Evolutionary conservation across 35 echinoderm and acorn worm genomes (phyloP), one percentile per base, ranked within the genome.

Genomic region (Hemicentrotus pulcherrimus): DNA sequence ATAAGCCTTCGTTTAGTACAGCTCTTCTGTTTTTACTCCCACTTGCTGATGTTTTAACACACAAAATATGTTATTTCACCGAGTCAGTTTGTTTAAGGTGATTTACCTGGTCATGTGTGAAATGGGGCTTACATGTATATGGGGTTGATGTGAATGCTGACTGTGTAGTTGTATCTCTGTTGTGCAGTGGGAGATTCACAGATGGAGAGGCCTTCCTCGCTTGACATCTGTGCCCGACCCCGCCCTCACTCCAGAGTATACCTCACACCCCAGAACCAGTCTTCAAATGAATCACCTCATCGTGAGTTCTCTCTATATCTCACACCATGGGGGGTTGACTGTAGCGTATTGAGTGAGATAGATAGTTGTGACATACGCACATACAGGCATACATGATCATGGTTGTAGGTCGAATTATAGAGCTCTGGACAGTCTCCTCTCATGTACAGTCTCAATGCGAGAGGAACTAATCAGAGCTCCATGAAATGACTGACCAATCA

Each of bases 161-260:
- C 33, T 5, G 58, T 55, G 92, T 55, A 47, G 92, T 94, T 31
- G 45, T 55, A 47, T 61, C 47, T 61, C 47, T 55, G 92, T 55
- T 86, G 59, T 94, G 59, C 94, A 95, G 94, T 87, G 48, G 86
- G 86, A 48, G 94, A 95, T 91, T 47, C 86, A 18, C 94, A 58
- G 55, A 90, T 92, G 85, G 97, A 97, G 95, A 92, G 97, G 86
- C 97, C 97, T 86, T 94, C 91, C 46, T 96, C 97, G n/a, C 94
- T 97, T 22, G 97, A 97, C 94, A 97, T 97, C 91, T 96, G 94
- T 19, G 86, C 95, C 8, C 90, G 97, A 52, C 97, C 97, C 47
- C 94, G 97, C 28, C 97, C 97, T 58, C 94, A 95, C 61, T 88
- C 95, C 47, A 95, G 95, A 47, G 48, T 86, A 16, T 95, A 97